Percentiles rank a stretch among this genome's conserved stretches.
Evolutionary conservation across 1,140 invertebrate species (phyloP).

Genomic region (Zaprionus gabonicus): DNA sequence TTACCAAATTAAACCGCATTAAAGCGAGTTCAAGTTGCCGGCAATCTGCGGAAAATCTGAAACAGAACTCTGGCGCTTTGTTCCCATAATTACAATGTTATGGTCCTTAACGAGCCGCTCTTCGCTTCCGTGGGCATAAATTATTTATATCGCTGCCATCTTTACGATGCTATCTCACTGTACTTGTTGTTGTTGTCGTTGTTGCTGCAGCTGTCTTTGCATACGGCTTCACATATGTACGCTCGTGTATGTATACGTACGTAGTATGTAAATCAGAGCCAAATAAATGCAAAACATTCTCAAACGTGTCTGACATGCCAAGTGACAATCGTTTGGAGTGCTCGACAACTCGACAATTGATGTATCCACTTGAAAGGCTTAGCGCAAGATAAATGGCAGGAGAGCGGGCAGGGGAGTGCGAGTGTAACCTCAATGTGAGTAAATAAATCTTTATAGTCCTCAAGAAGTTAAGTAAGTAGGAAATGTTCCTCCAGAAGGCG

Average conservation of each 20-base stretch:
- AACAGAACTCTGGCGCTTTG: conserved; percentile 4
- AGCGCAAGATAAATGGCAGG: background rate
- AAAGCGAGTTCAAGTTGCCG: conserved; percentile 15
- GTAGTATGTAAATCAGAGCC: conserved; percentile 8
- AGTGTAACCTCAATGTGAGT: background rate
- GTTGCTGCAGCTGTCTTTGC: background rate
- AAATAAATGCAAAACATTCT: background rate
- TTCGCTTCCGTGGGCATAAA: conserved; percentile 20
- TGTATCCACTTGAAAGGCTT: background rate
- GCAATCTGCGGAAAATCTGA: conserved; percentile 13
- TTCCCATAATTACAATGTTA: conserved; percentile 47
- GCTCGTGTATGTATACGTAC: background rate
- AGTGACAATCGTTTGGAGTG: conserved; percentile 9
- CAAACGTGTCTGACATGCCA: conserved; percentile 17
- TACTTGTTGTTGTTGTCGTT: conserved; percentile 9
- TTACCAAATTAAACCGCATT: conserved; percentile 44
- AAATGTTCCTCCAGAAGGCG: too few relatives aligned
- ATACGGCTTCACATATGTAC: background rate
- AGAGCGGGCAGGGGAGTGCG: background rate
- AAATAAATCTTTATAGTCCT: background rate
- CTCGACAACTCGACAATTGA: conserved; percentile 8
- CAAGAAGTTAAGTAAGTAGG: background rate
- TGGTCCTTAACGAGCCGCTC: conserved; percentile 19
- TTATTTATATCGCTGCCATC: conserved; percentile 31
- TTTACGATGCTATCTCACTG: background rate